Percentiles rank a stretch among this genome's conserved stretches.
Evolutionary conservation across 1,140 invertebrate species (phyloP).

Genomic region (Linepithema humile): DNA sequence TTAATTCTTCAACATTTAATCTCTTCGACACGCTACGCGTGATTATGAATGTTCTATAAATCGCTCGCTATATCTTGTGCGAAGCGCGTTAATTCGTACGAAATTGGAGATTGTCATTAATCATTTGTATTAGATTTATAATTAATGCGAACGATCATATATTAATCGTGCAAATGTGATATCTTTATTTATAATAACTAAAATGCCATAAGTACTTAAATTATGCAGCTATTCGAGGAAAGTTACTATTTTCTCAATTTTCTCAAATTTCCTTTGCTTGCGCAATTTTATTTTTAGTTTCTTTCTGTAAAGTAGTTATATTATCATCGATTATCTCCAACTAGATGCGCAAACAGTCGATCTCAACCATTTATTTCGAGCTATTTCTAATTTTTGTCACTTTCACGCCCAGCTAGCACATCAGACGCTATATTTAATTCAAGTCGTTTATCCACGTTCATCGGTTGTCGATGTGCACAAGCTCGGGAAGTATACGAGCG

Average conservation of each 20-base stretch:
- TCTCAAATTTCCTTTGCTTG: not conserved
- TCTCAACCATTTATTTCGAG: not conserved
- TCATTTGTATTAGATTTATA: no score
- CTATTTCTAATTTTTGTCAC: not conserved
- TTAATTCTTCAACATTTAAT: no score
- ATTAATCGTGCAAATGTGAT: not conserved
- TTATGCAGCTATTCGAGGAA: not conserved
- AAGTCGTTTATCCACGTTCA: not conserved
- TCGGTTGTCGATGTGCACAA: not conserved
- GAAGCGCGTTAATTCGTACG: not conserved
- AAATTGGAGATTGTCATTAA: not conserved
- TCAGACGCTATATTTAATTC: slow-evolving; percentile 32
- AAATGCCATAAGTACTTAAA: no score
- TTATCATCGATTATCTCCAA: not conserved
- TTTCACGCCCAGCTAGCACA: not conserved
- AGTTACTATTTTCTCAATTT: not conserved
- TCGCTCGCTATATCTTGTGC: not conserved
- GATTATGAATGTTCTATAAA: not conserved
- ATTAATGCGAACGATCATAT: no score
- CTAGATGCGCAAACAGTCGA: not conserved
- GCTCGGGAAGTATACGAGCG: not conserved
- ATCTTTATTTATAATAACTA: no score
- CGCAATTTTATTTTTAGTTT: not conserved
- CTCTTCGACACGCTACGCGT: no score
- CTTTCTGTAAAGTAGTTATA: not conserved